Percentiles rank a stretch among this genome's conserved stretches.
phyloP scores from a whole-genome alignment of 2,888 invertebrate species.

The Gandaritis pyraliata region DNA sequence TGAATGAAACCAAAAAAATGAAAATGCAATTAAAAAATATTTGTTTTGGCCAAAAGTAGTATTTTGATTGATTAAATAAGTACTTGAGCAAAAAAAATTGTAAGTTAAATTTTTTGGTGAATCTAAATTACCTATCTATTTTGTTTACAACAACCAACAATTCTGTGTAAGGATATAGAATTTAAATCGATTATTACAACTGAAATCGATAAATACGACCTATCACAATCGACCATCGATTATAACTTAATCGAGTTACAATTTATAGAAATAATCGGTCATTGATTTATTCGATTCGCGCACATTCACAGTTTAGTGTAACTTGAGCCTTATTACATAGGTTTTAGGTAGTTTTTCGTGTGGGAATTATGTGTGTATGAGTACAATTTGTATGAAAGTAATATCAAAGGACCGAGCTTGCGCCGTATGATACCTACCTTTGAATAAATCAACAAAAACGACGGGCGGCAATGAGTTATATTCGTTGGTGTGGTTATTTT shows the following conservation, averaged over 20 bases:
- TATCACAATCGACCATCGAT: slow-evolving; percentile 73
- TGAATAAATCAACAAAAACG: slow-evolving; percentile 84
- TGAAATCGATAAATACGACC: slow-evolving; percentile 48
- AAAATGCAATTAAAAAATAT: no score
- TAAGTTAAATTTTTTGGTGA: no score
- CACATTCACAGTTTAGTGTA: slow-evolving; percentile 36
- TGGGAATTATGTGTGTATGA: slow-evolving; percentile 48
- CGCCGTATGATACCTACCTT: slow-evolving; percentile 74
- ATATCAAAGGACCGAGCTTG: slow-evolving; percentile 73
- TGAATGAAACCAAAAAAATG: no score
- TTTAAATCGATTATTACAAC: slow-evolving; percentile 39
- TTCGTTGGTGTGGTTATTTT: slow-evolving; percentile 57
- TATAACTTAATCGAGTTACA: slow-evolving; percentile 82
- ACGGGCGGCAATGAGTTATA: slow-evolving; percentile 81
- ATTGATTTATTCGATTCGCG: slow-evolving; percentile 73
- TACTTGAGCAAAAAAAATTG: no score
- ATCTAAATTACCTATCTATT: no score
- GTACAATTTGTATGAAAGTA: slow-evolving; percentile 78
- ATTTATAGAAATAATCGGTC: slow-evolving; percentile 83
- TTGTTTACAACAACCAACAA: neutral
- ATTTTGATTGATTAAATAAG: no score
- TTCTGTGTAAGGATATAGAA: slow-evolving; percentile 24
- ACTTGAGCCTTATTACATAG: slow-evolving; percentile 34
- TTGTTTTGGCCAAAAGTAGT: no score
- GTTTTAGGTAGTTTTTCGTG: slow-evolving; percentile 46